Evolutionary conservation across 2,113 vertebrate genomes (phyloP).

Genomic region (Spermophilus dauricus): DNA sequence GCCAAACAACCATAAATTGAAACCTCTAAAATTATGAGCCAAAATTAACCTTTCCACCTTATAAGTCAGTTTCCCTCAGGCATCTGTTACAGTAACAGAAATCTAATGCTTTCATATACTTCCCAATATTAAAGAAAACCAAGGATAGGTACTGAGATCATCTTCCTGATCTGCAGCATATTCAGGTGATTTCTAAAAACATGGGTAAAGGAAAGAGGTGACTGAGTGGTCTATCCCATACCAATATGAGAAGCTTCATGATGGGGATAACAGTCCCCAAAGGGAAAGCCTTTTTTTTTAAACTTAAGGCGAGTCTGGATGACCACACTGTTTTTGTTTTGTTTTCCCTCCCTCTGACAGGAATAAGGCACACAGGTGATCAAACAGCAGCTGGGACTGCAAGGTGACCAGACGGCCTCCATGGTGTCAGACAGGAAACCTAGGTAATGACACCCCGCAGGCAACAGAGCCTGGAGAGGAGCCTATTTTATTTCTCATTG

Average conservation of each 20-base stretch:
- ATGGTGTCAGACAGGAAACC: neutral
- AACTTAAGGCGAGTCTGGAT: neutral
- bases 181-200: neutral
- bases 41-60: neutral
- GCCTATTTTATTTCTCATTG: neutral
- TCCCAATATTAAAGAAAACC: neutral
- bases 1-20: neutral
- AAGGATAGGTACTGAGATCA: neutral
- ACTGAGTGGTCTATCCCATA: neutral
- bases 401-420: neutral
- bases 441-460: neutral
- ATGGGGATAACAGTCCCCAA: neutral
- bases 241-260: neutral
- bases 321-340: neutral
- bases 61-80: neutral
- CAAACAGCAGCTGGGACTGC: neutral
- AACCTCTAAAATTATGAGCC: neutral
- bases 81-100: neutral
- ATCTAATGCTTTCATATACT: neutral
- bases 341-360: neutral
- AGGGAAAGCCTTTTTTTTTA: neutral
- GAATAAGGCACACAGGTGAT: neutral
- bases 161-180: neutral
- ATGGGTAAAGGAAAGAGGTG: neutral
- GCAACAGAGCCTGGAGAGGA: neutral